A percentile compares a stretch with the other conserved stretches of the same genome.
Evolutionary conservation across 1,140 invertebrate genomes (phyloP).

Genomic region (Fragariocoptes setiger): DNA sequence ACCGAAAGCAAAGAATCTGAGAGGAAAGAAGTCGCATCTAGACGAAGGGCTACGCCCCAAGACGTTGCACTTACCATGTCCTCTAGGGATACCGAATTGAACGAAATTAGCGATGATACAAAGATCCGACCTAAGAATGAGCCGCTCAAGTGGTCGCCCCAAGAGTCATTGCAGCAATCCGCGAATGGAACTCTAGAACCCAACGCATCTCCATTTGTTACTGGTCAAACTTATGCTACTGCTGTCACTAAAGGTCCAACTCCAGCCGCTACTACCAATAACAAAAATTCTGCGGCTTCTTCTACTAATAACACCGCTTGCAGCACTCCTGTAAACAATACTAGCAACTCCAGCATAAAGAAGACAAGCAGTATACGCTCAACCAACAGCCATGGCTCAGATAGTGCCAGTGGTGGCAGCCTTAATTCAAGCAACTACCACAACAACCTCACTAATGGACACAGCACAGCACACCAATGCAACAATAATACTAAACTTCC

Average conservation of each 20-base stretch:
- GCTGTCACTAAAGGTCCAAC: background rate
- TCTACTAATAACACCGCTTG: background rate
- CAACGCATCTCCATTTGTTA: too few species aligned
- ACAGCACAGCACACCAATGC: background rate
- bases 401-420: background rate
- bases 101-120: background rate
- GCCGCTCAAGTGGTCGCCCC: background rate
- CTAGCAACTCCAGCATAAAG: background rate
- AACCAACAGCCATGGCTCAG: background rate
- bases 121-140: background rate
- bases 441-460: background rate
- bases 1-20: background rate
- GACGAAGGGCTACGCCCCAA: background rate
- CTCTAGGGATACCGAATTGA: background rate
- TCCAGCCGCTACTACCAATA: background rate
- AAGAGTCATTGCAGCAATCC: too few species aligned
- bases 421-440: background rate
- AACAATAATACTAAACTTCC: background rate
- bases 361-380: background rate
- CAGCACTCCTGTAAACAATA: background rate
- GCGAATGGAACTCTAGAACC: too few species aligned
- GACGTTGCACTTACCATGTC: background rate
- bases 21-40: background rate
- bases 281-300: background rate
- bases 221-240: background rate